Evolutionary conservation across 2,888 invertebrate genomes (phyloP), one percentile per base, ranked within the genome.

Genomic region (Metacarcinus magister): DNA sequence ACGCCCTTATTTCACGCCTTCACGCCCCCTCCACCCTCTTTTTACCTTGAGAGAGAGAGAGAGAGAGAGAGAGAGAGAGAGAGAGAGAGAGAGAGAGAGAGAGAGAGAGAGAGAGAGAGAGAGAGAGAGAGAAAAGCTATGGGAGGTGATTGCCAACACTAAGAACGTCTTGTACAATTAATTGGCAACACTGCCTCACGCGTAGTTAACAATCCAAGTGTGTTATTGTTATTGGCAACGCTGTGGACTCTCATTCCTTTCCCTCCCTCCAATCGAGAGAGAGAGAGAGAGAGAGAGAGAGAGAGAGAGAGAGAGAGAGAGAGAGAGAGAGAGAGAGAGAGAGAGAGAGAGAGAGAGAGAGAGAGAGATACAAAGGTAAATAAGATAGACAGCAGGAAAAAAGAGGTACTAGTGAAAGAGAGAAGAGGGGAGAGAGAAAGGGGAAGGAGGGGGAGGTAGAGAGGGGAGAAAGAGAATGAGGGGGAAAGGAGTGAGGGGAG

Each of bases 231-330:
- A 54, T 16, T 54, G 54, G 54, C 54, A 54, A 54, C 54, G 16
- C 54, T 54, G 54, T 16, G 54, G 13, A 54, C 54, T 16, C 54
- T 4, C 13, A 16, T 54, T n/a, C n/a, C n/a, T n/a, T n/a, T n/a
- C n/a, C n/a, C n/a, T n/a, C n/a, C n/a, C n/a, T n/a, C n/a, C n/a
- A n/a, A n/a, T n/a, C n/a, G 67, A 67, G 67, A 67, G 67, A 67
- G 67, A 67, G 67, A 67, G 67, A 67, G 67, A 67, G 67, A 67
- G 67, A 67, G 67, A 67, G 67, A 67, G 67, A 93, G 67, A 67
- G 93, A 93, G 93, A 93, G 93, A 93, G 93, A 93, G 93, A 93
- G 93, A 93, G 93, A 93, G 93, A 93, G 93, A 93, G 93, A 93
- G 93, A 93, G 93, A 93, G 93, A 93, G 93, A 93, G 93, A 93